Percentiles rank a stretch among this genome's conserved stretches.
phyloP scores from a whole-genome alignment of 2,797 vertebrate genomes.

The Halcyon chelicuti region DNA sequence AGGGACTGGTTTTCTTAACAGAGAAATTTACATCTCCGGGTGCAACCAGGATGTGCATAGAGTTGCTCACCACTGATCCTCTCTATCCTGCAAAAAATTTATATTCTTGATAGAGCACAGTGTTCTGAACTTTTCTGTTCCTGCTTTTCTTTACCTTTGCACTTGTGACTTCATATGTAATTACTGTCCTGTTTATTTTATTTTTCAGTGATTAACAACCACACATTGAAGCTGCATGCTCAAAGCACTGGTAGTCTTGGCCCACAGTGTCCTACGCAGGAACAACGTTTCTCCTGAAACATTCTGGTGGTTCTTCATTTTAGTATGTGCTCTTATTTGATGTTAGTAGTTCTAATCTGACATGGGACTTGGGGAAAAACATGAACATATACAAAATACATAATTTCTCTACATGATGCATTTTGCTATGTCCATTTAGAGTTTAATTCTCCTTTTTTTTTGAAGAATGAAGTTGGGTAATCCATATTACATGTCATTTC shows the following conservation, averaged over 20 bases:
- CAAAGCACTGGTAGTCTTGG: neutral
- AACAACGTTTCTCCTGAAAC: neutral
- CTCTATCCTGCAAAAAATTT: neutral
- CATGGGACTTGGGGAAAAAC: neutral
- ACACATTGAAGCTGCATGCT: neutral
- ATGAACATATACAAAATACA: neutral
- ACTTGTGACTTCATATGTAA: neutral
- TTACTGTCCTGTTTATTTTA: neutral
- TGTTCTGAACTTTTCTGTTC: neutral
- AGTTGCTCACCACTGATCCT: neutral
- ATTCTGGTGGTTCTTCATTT: neutral
- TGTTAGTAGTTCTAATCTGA: neutral
- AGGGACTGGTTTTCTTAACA: neutral
- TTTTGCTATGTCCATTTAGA: neutral
- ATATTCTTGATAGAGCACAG: neutral
- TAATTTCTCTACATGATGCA: neutral
- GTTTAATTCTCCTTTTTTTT: neutral
- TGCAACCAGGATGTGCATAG: neutral
- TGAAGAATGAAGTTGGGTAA: neutral
- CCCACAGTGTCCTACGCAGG: neutral
- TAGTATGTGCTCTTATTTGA: neutral
- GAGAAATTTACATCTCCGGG: neutral
- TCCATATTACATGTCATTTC: neutral
- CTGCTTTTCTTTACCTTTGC: neutral
- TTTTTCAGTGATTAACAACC: neutral